Evolutionary conservation across 2,888 invertebrate genomes (phyloP).

Genomic region (Mycalesis mineus): DNA sequence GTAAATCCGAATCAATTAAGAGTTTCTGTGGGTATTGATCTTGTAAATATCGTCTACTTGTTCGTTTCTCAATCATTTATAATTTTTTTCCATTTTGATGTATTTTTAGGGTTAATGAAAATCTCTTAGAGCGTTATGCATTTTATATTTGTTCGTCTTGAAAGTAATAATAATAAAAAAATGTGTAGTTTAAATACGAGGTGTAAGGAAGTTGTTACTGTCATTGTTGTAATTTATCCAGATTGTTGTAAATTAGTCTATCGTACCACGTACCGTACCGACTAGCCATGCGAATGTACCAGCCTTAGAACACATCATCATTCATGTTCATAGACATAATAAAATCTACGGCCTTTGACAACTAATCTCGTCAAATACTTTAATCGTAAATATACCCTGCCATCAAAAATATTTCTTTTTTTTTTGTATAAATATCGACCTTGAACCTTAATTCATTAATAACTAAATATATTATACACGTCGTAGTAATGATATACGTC

Average conservation of each 20-base stretch:
- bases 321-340: not conserved
- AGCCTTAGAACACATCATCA: not conserved
- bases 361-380: not conserved
- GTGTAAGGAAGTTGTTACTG: slow-evolving; percentile 59
- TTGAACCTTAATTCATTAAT: too few species aligned
- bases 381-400: too few species aligned
- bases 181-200: slow-evolving; percentile 44
- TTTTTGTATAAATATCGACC: too few species aligned
- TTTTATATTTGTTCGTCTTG: slow-evolving; percentile 68
- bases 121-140: slow-evolving; percentile 64
- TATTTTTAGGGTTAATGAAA: slow-evolving; percentile 58
- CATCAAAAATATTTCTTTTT: too few species aligned
- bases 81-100: slow-evolving; percentile 62
- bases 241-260: slow-evolving; percentile 46
- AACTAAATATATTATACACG: too few species aligned
- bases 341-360: not conserved
- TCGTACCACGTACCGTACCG: slow-evolving; percentile 25
- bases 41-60: slow-evolving; percentile 58
- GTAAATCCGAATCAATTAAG: slow-evolving; percentile 9
- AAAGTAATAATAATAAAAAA: slow-evolving; percentile 26
- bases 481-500: too few species aligned
- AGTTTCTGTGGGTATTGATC: slow-evolving; percentile 54
- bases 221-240: slow-evolving; percentile 59
- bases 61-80: slow-evolving; percentile 54
- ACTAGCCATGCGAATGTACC: not conserved